Conservation (phyloP, 2,888 invertebrate genomes). For the Apotomis capreana region DNA sequence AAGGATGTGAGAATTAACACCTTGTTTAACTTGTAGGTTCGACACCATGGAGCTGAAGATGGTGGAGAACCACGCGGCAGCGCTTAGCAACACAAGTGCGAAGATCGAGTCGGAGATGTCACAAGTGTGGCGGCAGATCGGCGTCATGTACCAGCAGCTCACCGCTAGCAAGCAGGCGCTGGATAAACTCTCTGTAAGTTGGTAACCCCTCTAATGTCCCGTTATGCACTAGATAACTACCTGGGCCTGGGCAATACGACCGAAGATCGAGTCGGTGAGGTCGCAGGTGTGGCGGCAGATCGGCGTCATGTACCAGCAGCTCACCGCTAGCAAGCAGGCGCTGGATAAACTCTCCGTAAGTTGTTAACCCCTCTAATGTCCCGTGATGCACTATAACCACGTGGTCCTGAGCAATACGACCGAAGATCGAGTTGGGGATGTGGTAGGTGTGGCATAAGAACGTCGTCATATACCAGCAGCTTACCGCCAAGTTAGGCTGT, state of each 20-base stretch:
- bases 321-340: conserved; percentile 49
- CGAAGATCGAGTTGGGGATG: too few relatives aligned
- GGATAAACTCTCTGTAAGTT: conserved; percentile 84
- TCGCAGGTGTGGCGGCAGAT: too few relatives aligned
- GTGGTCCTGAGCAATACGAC: too few relatives aligned
- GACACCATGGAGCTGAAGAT: conserved; percentile 87
- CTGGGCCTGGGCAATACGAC: too few relatives aligned
- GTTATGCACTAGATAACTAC: too few relatives aligned
- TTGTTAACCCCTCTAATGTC: neutral
- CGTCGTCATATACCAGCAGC: too few relatives aligned
- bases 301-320: too few relatives aligned
- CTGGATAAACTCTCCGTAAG: conserved; percentile 86
- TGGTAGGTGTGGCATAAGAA: too few relatives aligned
- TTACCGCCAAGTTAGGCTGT: too few relatives aligned
- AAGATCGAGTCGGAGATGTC: conserved; percentile 92
- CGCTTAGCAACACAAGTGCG: conserved; percentile 88
- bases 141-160: conserved; percentile 93
- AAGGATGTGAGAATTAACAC: neutral
- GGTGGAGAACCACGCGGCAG: conserved; percentile 87
- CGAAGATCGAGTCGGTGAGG: too few relatives aligned
- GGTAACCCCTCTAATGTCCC: neutral
- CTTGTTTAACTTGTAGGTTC: conserved; percentile 75
- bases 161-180: conserved; percentile 88
- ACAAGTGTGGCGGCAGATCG: conserved; percentile 95
- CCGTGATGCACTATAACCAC: too few relatives aligned